These are phyloP conservation scores for Beaufortia kweichowensis DNA, from an alignment of 2,113 vertebrate species.

Conservation along the genomic window DNA sequence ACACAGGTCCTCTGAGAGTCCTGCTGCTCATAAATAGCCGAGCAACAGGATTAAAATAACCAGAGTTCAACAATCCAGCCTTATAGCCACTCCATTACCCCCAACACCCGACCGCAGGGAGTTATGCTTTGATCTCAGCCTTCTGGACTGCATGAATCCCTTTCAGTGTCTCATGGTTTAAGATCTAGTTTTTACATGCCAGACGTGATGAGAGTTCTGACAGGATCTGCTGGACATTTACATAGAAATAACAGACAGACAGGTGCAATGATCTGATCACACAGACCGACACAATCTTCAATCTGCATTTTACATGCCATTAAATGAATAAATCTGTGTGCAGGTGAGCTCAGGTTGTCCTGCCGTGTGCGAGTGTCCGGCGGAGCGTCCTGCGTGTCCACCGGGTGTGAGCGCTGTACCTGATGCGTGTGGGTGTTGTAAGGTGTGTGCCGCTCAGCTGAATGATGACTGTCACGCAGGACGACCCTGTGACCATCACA, in stretches of 20 bases:
- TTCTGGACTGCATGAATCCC: neutral
- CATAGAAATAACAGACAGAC: neutral
- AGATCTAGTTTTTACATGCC: neutral
- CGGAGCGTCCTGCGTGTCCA: constrained; percentile 65
- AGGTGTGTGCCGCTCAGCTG: constrained; percentile 80
- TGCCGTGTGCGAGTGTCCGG: constrained; percentile 63
- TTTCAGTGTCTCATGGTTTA: neutral
- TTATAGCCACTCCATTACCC: neutral
- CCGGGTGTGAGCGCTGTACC: constrained; percentile 71
- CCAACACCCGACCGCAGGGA: neutral
- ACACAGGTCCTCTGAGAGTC: neutral
- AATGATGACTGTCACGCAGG: constrained; percentile 77
- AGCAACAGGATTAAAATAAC: constrained; percentile 22
- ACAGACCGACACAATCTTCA: no score
- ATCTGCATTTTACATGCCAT: neutral
- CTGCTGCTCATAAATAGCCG: neutral
- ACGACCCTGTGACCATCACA: constrained; percentile 79
- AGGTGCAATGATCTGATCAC: constrained; percentile 2
- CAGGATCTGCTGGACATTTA: neutral
- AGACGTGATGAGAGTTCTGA: no score
- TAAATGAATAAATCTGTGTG: constrained; percentile 6
- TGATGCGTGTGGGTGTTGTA: constrained; percentile 80
- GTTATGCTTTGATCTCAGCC: constrained; percentile 21
- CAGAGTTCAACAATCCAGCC: neutral
- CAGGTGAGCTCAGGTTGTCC: constrained; percentile 68